Base-by-base conservation (phyloP, 2,113 vertebrate genomes). In the Oncorhynchus kisutch region DNA sequence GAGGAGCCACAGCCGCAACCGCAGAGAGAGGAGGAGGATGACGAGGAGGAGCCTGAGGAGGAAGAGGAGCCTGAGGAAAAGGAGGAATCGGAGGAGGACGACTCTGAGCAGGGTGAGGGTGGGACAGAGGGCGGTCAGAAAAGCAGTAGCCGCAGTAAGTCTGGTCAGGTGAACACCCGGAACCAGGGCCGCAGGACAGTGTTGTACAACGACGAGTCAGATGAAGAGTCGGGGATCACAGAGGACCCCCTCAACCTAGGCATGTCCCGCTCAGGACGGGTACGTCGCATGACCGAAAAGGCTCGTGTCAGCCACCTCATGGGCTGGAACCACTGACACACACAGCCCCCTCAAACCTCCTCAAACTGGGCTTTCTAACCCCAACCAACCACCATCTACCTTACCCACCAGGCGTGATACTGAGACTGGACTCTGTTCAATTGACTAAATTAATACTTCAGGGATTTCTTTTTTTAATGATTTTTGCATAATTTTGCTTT, bases 231-330 rank as follows among this genome's bases (percentile, higher is more conserved):
- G 64, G 92, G 92, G 83, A 94, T 94, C 25, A 91, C 93, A 71
- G 94, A 95, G 59, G 98, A 99, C 95, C 97, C 96, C 49, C 93
- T 99, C 85, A 99, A 98, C 92, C 94, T 99, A 84, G 98, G 98
- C 85, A 95, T 90, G 91, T 99, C 98, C 72, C 95, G 98, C 81
- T 99, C 97, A 71, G 98, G 98, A 88, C 94, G 98, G 88, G 95
- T 99, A 77, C 95, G 98, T 39, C 96, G 96, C 86, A 99, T 99
- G 98, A 99, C 98, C 7, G 98, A 99, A 91, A 97, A 98, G 90
- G 98, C 98, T 85, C 95, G 97, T 82, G 97, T 99, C 90, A 99
- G 98, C 91, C 98, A 99, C 91, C 96, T 99, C 67, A 99, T 99
- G 98, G 98, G 98, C 86, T 99, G 98, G 98, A 94, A 97, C 88